These are phyloP conservation scores for Leptopilina syphax DNA, from an alignment of 2,888 invertebrate species.

Conservation along the genomic window DNA sequence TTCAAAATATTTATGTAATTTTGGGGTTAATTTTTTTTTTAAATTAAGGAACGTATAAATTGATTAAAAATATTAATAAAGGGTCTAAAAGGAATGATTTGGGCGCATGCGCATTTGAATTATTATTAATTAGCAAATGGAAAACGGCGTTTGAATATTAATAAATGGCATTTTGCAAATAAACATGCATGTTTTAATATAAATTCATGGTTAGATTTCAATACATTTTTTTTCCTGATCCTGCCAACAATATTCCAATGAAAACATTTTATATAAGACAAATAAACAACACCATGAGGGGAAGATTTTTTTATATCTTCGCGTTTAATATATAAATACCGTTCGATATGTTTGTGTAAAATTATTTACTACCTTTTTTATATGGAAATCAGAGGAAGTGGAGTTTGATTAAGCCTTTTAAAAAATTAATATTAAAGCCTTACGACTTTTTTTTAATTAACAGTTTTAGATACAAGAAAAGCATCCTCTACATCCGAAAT, in stretches of 20 bases:
- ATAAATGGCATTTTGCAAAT: slow-evolving; percentile 63
- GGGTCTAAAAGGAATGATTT: slow-evolving; percentile 58
- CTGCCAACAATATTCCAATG: slow-evolving; percentile 17
- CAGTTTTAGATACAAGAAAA: slow-evolving; percentile 15
- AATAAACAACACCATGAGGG: slow-evolving; percentile 36
- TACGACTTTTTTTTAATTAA: slow-evolving; percentile 12
- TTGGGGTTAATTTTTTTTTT: slow-evolving; percentile 1
- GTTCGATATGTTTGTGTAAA: slow-evolving; percentile 35
- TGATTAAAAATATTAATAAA: slow-evolving; percentile 39
- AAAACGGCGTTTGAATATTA: slow-evolving; percentile 68
- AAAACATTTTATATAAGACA: background rate
- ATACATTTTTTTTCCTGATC: slow-evolving; percentile 17
- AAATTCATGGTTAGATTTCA: slow-evolving; percentile 11
- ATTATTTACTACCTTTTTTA: background rate
- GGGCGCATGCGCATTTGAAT: slow-evolving; percentile 70
- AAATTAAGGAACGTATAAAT: background rate
- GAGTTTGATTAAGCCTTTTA: slow-evolving; percentile 37
- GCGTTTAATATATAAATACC: background rate
- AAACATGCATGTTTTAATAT: slow-evolving; percentile 60
- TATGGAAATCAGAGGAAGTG: slow-evolving; percentile 36
- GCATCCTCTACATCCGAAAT: slow-evolving; percentile 37
- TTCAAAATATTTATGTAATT: slow-evolving; percentile 1
- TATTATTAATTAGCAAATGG: slow-evolving; percentile 74
- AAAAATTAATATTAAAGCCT: slow-evolving; percentile 31
- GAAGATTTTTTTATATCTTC: background rate